Evolutionary conservation across 2,113 vertebrate genomes (phyloP).

Genomic region (Scomber japonicus): DNA sequence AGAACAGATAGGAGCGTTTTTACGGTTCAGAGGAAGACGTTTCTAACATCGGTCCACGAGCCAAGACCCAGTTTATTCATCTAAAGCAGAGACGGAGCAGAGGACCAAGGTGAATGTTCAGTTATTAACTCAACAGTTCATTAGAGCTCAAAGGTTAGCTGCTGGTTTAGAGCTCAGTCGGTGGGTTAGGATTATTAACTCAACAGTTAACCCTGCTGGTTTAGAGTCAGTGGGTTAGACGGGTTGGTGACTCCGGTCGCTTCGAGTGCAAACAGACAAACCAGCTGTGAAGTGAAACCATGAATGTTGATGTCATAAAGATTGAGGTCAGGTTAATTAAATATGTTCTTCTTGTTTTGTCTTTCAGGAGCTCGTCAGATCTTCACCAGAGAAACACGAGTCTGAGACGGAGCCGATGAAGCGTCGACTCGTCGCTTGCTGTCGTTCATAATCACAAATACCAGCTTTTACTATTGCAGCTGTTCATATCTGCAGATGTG

Average conservation of each 20-base stretch:
- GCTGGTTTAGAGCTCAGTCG: not conserved
- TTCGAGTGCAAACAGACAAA: too few species aligned
- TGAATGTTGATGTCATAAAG: too few species aligned
- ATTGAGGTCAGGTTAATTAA: not conserved
- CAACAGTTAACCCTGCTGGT: too few species aligned
- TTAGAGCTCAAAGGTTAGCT: too few species aligned
- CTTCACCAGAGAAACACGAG: not conserved
- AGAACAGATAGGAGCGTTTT: not conserved
- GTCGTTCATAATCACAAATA: not conserved
- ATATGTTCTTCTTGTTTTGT: not conserved
- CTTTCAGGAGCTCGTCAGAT: not conserved
- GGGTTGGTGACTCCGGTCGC: too few species aligned
- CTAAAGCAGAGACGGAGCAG: not conserved
- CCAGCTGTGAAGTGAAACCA: too few species aligned
- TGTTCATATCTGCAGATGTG: not conserved
- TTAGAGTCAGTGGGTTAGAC: not conserved
- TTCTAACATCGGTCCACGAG: not conserved
- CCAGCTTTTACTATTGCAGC: too few species aligned
- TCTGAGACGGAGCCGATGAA: not conserved
- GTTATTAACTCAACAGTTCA: not conserved
- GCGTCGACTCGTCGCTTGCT: too few species aligned
- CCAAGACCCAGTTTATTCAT: conserved; percentile 4
- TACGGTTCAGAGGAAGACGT: not conserved
- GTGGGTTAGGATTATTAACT: not conserved
- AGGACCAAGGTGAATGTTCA: not conserved